Base-by-base conservation (phyloP, 2,888 invertebrate genomes). In the Caenorhabditis sp. region DNA sequence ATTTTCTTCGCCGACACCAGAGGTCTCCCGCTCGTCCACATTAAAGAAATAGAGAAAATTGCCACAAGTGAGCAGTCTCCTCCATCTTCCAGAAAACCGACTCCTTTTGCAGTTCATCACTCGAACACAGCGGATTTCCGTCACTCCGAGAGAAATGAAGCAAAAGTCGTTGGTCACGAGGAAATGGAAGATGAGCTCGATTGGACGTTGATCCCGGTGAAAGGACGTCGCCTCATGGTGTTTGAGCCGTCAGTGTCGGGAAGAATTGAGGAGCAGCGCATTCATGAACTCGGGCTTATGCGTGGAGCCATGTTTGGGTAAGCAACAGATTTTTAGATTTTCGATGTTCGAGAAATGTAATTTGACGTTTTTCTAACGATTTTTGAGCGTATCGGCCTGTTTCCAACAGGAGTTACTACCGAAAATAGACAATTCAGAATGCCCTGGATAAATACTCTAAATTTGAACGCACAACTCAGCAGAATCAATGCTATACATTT, bases 251-350 rank as follows among this genome's bases (percentile, higher is more conserved):
- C 74, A 1, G 45, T 61, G 43, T 13, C 66, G 9, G 59, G 24
- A 1, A 37, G 13, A 3, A 15, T 24, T n/a, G 74, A 74, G 27
- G 48, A 53, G n/a, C 24, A 56, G 15, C 20, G 74, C 0, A 39
- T 74, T 9, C 46, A 20, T 0, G 66, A 66, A 2, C 4, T 15
- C 9, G 74, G 74, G 22, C 15, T 66, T 2, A 26, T 61, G 45
- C 27, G 53, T 26, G 66, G 55, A 15, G 46, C 74, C 1, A 55
- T 61, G 24, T 74, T 74, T 41, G 61, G 59, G 73, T 73, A 53
- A 63, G 62, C 43, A n/a, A n/a, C n/a, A n/a, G n/a, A n/a, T n/a
- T n/a, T n/a, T n/a, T n/a, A n/a, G n/a, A n/a, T n/a, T n/a, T n/a
- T n/a, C n/a, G n/a, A n/a, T n/a, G n/a, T n/a, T n/a, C n/a, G n/a